Evolutionary conservation across 2,888 invertebrate genomes (phyloP), one percentile per base, ranked within the genome.

Genomic region (Agelastica alni): DNA sequence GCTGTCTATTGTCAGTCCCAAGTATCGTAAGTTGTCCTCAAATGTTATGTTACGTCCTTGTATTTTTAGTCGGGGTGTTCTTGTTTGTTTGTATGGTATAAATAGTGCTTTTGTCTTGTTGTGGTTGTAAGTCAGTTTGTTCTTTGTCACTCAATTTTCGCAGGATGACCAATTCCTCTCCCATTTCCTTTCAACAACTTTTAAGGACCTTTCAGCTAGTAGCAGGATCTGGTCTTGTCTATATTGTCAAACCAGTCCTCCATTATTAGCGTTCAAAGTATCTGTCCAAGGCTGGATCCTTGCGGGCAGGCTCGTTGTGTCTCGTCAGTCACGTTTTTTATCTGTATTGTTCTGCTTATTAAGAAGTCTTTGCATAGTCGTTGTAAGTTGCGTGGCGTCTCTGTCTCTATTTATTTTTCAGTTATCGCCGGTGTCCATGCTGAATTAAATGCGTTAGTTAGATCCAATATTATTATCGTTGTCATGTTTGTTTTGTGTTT

Each of bases 251-350:
- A n/a, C n/a, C n/a, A n/a, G n/a, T 56, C 51, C 4, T 67, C 60
- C 65, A 66, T 64, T 2, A 58, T 30, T 0, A 60, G 7, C 2
- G 63, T 41, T 64, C 66, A 65, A 4, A 64, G 43, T 1, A 64
- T 45, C 1, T 66, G 67, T 0, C 65, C 66, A 4, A 41, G 41
- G 22, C 41, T 41, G 3, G 41, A 41, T 1, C 41, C 22, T 12
- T 63, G 66, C 5, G 62, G 65, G 43, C 65, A 64, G 0, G 62
- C 63, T 14, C 58, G 42, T n/a, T 53, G 26, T 0, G 53, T 58
- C 3, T 7, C 31, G 16, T 13, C 17, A 2, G n/a, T 34, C 9
- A 36, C 41, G 2, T 48, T 39, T n/a, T 55, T 60, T 5, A 54
- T 45, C 4, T 13, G 46, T 9, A 62, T 37, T 3, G 7, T 49